Percentiles rank a stretch among this genome's conserved stretches.
Evolutionary conservation across 2,888 invertebrate genomes (phyloP).

Genomic region (Tetragonula carbonaria): DNA sequence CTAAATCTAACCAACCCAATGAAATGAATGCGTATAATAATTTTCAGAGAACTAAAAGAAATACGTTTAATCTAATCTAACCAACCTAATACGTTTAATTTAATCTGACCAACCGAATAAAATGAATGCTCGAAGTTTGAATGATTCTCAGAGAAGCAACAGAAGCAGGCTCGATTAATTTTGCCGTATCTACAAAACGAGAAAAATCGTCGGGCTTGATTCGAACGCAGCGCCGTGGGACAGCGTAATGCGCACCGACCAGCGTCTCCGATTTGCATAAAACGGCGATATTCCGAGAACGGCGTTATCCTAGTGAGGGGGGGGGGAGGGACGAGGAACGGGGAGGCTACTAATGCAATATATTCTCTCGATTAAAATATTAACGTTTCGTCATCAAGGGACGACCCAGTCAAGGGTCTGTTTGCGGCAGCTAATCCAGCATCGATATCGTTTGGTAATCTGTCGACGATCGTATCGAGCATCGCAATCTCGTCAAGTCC

Average conservation of each 20-base stretch:
- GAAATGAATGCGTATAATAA: no score
- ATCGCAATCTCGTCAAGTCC: conserved; percentile 50
- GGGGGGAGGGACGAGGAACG: no score
- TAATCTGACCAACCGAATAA: no score
- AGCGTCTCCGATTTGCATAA: background rate
- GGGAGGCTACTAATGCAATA: background rate
- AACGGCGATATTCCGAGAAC: background rate
- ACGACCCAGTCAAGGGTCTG: background rate
- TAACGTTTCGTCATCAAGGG: background rate
- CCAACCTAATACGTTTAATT: no score
- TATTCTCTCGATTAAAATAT: conserved; percentile 6
- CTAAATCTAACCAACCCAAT: no score
- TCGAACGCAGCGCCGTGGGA: background rate
- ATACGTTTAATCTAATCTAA: no score
- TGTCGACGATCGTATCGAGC: conserved; percentile 46
- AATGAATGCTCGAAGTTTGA: no score
- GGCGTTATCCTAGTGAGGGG: background rate
- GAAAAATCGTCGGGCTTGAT: background rate
- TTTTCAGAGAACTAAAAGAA: no score
- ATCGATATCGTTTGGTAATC: conserved; percentile 40
- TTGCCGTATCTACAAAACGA: background rate
- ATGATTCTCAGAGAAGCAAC: background rate
- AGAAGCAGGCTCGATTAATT: background rate
- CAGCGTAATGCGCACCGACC: background rate
- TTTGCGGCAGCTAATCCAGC: conserved; percentile 28